Evolutionary conservation across 2,888 invertebrate species (phyloP).

Genomic region (Octodonta nipae): DNA sequence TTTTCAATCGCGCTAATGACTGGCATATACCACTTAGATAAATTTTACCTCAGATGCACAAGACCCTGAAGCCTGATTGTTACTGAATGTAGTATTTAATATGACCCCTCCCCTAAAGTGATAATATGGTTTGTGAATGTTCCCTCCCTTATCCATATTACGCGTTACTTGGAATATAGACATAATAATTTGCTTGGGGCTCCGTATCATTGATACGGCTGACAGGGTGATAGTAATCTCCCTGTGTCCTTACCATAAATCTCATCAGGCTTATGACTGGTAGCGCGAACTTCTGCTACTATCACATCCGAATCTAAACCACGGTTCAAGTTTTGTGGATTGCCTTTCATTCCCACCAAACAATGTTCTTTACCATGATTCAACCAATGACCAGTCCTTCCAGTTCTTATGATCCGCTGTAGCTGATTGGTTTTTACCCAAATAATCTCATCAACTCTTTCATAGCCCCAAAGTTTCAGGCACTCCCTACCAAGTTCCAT

Average conservation of each 20-base stretch:
- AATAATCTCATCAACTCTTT: conserved; percentile 90
- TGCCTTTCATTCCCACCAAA: conserved; percentile 91
- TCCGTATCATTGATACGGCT: too few species aligned
- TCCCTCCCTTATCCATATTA: too few species aligned
- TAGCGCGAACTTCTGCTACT: conserved; percentile 93
- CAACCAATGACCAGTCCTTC: conserved; percentile 94
- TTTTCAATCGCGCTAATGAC: too few species aligned
- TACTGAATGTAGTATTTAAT: too few species aligned
- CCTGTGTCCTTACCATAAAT: conserved; percentile 93
- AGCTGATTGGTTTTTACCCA: conserved; percentile 99
- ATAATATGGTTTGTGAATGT: too few species aligned
- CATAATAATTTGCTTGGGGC: too few species aligned
- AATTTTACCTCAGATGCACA: too few species aligned
- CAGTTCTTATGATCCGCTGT: conserved; percentile 91
- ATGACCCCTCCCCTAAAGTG: too few species aligned
- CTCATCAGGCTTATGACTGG: conserved; percentile 96
- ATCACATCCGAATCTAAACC: conserved; percentile 96
- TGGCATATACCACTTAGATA: too few species aligned
- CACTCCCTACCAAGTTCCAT: conserved; percentile 95
- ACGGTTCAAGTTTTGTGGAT: conserved; percentile 76
- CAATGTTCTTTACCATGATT: conserved; percentile 99
- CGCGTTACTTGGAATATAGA: too few species aligned
- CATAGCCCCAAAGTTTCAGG: conserved; percentile 91
- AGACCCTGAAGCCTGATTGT: too few species aligned
- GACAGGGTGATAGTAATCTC: too few species aligned